Base-by-base conservation (phyloP, 2,797 vertebrate species). In the Spea hammondii region DNA sequence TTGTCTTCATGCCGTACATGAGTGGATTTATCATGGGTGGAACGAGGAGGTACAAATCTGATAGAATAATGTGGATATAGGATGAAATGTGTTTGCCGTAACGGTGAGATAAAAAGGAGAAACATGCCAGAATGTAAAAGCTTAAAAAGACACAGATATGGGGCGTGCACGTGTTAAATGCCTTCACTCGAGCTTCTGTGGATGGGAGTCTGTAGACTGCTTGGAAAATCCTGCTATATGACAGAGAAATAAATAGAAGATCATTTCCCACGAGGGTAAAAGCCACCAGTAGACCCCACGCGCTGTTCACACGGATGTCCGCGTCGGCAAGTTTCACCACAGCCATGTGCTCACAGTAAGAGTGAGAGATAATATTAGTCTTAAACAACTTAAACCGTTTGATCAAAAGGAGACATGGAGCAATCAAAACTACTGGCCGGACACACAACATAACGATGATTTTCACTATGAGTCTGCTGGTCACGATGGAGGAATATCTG, bases 261-360 rank as follows among this genome's bases (percentile, higher is more conserved):
- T 92, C 92, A 0, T 86, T 48, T 0, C 84, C 87, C 0, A 90
- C 71, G 0, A 89, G 76, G 0, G 90, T 47, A 3, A 87, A 87
- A 0, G 91, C 85, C 0, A 86, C 86, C 0, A 86, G 49, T 0
- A 94, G 85, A 1, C 95, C 94, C 0, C 91, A 94, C 45, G 93
- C 86, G 14, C 93, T 78, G 53, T 95, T 95, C 77, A 92, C 79
- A 0, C 80, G 9, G 0, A 89, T 87, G 57, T 86, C 90, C 0
- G 92, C 89, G 0, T 92, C 94, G 4, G 92, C 93, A 48, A 95
- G 89, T 65, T 88, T 89, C 46, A 94, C 93, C 0, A 95, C 83
- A 49, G 93, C 93, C 77, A 94, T 89, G 69, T 95, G 94, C 70
- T 94, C 91, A 3, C 95, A 96, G 84, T 88, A 93, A 0, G 88